Percentiles rank a stretch among this genome's conserved stretches.
phyloP scores from a whole-genome alignment of 2,797 vertebrate genomes.

The Numenius phaeopus region DNA sequence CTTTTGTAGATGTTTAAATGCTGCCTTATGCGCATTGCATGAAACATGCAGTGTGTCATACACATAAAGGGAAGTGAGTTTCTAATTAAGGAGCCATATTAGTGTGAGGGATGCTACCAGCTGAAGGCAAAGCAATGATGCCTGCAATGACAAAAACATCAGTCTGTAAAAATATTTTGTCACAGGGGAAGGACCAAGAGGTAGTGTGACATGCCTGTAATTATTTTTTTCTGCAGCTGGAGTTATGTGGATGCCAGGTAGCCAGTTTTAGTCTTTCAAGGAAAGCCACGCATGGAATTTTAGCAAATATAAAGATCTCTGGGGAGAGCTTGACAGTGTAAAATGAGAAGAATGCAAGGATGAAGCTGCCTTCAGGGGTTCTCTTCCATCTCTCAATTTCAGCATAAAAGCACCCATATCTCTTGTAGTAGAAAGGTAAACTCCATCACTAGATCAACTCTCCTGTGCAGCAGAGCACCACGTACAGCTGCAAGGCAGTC shows the following conservation, averaged over 20 bases:
- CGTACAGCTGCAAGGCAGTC: not conserved
- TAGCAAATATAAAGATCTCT: not conserved
- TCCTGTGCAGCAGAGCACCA: not conserved
- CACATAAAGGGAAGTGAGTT: not conserved
- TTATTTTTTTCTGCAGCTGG: not conserved
- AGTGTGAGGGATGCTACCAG: not conserved
- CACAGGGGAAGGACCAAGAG: not conserved
- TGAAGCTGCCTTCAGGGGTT: not conserved
- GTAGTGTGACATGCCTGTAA: not conserved
- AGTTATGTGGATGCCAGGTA: not conserved
- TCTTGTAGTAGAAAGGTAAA: not conserved
- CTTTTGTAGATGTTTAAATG: not conserved
- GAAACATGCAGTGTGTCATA: not conserved
- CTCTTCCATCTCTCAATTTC: not conserved
- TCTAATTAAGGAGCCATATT: not conserved
- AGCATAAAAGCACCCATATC: not conserved
- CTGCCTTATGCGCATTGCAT: not conserved
- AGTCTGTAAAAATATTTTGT: not conserved
- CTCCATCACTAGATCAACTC: not conserved
- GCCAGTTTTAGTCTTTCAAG: not conserved
- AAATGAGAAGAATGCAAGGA: not conserved
- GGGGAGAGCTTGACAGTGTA: not conserved
- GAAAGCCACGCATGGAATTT: not conserved
- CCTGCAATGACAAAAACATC: not conserved
- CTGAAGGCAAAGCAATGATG: not conserved